Evolutionary conservation across 2,888 invertebrate species (phyloP), one percentile per base, ranked within the genome.

Genomic region (Sylvicola cinctus): DNA sequence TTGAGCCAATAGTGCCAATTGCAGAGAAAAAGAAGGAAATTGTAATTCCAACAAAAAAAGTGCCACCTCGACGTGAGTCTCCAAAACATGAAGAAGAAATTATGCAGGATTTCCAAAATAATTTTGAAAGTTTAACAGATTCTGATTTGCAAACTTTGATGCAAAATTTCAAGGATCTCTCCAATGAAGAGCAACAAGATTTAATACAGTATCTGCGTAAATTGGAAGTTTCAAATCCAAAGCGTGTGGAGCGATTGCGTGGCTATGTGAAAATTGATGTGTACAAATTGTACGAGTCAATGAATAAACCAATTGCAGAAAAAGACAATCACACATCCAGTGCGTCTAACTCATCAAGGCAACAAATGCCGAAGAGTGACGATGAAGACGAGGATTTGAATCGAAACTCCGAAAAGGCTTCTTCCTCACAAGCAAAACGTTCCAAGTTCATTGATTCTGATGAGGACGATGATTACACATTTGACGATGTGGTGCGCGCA

Each of bases 171-270:
- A 80, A 79, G 49, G 79, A 81, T 45, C 54, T 85, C 11, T 75
- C 75, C 0, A 69, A 71, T 1, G 79, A 81, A 41, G 84, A 85
- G 49, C 84, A 85, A 46, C 77, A 80, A 49, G 75, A 77, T 43
- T 62, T 85, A 4, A 83, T 85, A 23, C 73, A 72, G 1, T 83
- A 83, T 49, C 51, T 85, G 38, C 81, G 81, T 49, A 81, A 81
- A 50, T 51, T 85, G 27, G 84, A 85, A 50, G 70, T 71, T 0
- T 68, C 68, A 3, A 76, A 83, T 49, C 78, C 81, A 0, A 60
- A 65, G 28, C 66, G 81, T n/a, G 83, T 84, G 2, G 80, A 81
- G 46, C 66, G 72, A 41, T 53, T 84, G 29, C 60, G 81, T 7
- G 73, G 76, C 49, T 83, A 73, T 51, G 80, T 84, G 1, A 75